These are phyloP conservation scores for Pegoplata infirma DNA, from an alignment of 2,888 invertebrate species.

Conservation along the genomic window DNA sequence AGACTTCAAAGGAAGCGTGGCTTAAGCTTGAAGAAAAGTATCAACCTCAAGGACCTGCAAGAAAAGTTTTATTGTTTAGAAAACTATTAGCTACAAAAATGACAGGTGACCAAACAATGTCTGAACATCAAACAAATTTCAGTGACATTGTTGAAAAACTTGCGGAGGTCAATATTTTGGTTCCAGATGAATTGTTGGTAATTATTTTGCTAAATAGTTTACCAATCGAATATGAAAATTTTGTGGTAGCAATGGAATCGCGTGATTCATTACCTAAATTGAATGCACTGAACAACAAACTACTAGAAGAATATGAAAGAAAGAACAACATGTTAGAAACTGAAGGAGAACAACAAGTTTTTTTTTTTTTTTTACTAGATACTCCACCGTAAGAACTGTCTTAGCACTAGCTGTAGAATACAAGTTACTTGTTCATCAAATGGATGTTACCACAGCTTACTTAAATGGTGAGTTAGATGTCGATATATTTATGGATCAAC, in stretches of 20 bases:
- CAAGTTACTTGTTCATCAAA: slow-evolving; percentile 33
- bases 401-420: slow-evolving; percentile 42
- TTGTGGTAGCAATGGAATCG: slow-evolving; percentile 49
- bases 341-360: too few species aligned
- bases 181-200: slow-evolving; percentile 43
- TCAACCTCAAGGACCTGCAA: slow-evolving; percentile 47
- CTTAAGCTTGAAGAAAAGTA: slow-evolving; percentile 35
- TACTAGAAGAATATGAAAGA: too few species aligned
- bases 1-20: too few species aligned
- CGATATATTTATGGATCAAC: slow-evolving; percentile 52
- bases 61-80: slow-evolving; percentile 54
- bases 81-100: slow-evolving; percentile 21
- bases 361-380: too few species aligned
- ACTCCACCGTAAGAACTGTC: slow-evolving; percentile 24
- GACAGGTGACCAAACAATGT: not conserved
- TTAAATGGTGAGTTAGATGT: slow-evolving; percentile 54
- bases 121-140: slow-evolving; percentile 6
- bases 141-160: not conserved
- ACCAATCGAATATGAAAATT: slow-evolving; percentile 57
- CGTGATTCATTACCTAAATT: too few species aligned
- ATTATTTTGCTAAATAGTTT: slow-evolving; percentile 51
- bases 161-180: slow-evolving; percentile 33
- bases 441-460: too few species aligned
- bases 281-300: too few species aligned
- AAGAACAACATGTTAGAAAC: too few species aligned